phyloP scores from a whole-genome alignment of 2,888 invertebrate genomes.

The Lottia scabra region DNA sequence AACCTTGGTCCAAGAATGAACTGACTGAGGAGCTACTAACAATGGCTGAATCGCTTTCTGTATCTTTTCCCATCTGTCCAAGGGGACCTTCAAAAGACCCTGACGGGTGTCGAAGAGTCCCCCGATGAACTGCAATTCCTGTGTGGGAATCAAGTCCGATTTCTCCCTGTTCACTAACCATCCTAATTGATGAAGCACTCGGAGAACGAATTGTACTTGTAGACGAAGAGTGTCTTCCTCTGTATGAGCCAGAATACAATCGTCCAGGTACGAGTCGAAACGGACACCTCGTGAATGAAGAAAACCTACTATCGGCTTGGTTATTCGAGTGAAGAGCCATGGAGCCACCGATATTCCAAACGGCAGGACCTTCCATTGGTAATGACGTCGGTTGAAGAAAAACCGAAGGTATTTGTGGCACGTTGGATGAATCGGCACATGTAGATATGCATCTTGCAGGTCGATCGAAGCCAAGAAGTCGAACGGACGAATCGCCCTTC shows the following conservation, averaged over 20 bases:
- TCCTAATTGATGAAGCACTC: constrained; percentile 4
- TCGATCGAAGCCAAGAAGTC: too few relatives aligned
- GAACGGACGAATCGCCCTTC: neutral
- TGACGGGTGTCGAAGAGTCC: neutral
- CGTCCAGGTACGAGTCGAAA: constrained; percentile 12
- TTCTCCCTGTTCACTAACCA: too few relatives aligned
- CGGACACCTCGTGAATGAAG: neutral
- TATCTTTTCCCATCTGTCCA: neutral
- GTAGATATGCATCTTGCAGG: constrained; percentile 8
- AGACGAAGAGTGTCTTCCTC: neutral
- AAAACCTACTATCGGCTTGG: neutral
- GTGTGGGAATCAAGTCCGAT: neutral
- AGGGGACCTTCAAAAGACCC: neutral
- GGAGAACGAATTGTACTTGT: neutral
- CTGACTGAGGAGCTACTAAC: neutral
- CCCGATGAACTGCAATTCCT: neutral
- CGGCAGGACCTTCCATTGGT: too few relatives aligned
- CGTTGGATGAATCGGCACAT: constrained; percentile 1
- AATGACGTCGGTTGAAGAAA: neutral
- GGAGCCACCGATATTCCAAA: constrained; percentile 12
- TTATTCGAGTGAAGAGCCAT: constrained; percentile 7
- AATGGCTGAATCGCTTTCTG: neutral
- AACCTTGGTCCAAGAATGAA: neutral
- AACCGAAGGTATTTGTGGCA: constrained; percentile 6
- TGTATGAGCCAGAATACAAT: neutral